These are phyloP conservation scores for Halichondria panicea DNA, from an alignment of 37 sponge, comb jelly and placozoan genomes.

Conservation along the genomic window DNA sequence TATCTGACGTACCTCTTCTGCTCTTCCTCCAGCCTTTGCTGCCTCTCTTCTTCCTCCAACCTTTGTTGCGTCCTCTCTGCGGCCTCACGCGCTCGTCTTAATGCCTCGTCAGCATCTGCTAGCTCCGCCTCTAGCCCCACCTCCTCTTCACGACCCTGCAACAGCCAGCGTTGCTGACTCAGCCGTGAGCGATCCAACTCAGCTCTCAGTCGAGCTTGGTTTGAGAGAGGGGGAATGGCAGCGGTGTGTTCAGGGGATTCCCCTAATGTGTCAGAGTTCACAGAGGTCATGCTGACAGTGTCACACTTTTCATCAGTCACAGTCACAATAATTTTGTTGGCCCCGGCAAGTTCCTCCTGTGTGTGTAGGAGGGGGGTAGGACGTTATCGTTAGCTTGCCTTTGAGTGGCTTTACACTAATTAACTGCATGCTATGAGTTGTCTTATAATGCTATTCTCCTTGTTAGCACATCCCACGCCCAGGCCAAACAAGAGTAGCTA, in stretches of 20 bases:
- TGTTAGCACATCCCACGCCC: too few species aligned
- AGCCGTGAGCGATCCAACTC: not conserved
- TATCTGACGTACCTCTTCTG: not conserved
- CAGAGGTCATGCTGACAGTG: too few species aligned
- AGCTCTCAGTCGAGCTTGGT: too few species aligned
- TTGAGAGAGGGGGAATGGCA: too few species aligned
- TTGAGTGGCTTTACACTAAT: too few species aligned
- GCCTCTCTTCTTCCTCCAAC: conserved; percentile 11
- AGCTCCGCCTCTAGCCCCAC: conserved; percentile 1
- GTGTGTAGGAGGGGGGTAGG: too few species aligned
- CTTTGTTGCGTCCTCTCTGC: not conserved
- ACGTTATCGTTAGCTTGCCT: too few species aligned
- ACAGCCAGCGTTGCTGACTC: not conserved
- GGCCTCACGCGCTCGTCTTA: not conserved
- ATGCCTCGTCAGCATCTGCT: not conserved
- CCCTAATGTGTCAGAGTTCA: too few species aligned
- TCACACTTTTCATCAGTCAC: not conserved
- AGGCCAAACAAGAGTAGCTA: not conserved
- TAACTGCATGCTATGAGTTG: too few species aligned
- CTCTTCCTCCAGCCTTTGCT: conserved; percentile 9
- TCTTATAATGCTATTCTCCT: too few species aligned
- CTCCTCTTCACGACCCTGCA: not conserved
- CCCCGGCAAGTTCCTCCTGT: not conserved
- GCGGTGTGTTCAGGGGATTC: too few species aligned
- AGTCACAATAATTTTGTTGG: not conserved